phyloP scores from a whole-genome alignment of 2,113 vertebrate genomes.

The Sterrhoptilus dennistouni region DNA sequence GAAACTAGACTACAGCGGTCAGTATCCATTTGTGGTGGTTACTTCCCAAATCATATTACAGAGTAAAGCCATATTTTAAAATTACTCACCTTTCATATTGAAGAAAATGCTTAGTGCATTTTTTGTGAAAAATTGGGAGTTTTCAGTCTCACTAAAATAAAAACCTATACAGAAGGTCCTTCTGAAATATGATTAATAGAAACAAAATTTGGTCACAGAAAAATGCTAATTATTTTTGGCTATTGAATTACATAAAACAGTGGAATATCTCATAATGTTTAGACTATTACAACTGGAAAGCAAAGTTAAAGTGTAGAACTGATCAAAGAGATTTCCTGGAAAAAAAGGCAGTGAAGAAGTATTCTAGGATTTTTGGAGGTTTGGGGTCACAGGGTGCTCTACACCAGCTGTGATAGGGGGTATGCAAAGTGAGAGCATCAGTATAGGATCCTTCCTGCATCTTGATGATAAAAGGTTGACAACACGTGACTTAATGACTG shows the following conservation, averaged over 20 bases:
- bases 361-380: not conserved
- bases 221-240: not conserved
- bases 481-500: not conserved
- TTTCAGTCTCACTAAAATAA: not conserved
- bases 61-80: slow-evolving; percentile 18
- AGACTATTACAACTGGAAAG: not conserved
- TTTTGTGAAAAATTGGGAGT: not conserved
- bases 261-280: not conserved
- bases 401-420: accelerated
- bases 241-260: not conserved
- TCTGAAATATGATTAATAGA: not conserved
- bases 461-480: not conserved
- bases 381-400: not conserved
- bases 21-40: not conserved
- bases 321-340: not conserved
- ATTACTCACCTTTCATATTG: not conserved
- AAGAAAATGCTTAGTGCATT: not conserved
- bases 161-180: not conserved
- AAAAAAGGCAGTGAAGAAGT: not conserved
- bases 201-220: not conserved
- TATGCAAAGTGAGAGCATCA: not conserved
- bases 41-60: not conserved
- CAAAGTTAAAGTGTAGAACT: not conserved
- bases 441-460: not conserved
- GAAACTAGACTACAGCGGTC: not conserved